Conservation (phyloP, 1,140 invertebrate genomes). For the Bombus polaris region DNA sequence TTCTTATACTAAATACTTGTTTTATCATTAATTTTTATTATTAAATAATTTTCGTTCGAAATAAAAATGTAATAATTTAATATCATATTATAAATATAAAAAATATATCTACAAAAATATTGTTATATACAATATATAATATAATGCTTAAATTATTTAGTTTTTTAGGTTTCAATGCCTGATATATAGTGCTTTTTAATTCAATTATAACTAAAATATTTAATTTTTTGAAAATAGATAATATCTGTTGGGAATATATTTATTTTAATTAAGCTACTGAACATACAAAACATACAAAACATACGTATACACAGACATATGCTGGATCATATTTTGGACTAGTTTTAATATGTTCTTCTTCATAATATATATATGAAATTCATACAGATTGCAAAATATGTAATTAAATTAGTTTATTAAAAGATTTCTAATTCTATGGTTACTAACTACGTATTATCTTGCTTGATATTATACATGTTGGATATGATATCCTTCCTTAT, state of each 20-base stretch:
- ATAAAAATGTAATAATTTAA: background rate
- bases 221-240: background rate
- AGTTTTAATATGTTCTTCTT: background rate
- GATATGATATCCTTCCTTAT: background rate
- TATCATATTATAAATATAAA: background rate
- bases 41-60: background rate
- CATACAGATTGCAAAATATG: background rate
- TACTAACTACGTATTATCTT: background rate
- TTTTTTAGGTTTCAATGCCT: background rate
- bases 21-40: background rate
- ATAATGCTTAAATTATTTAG: background rate
- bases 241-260: background rate
- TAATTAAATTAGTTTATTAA: background rate
- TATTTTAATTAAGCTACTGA: background rate
- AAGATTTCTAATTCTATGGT: background rate
- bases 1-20: background rate
- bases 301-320: background rate
- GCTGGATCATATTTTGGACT: background rate
- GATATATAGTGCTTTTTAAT: background rate
- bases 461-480: too few species aligned
- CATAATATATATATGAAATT: background rate
- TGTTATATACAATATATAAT: background rate
- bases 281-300: background rate
- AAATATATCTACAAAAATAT: background rate
- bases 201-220: background rate